A percentile compares a stretch with the other conserved stretches of the same genome.
Evolutionary conservation across 2,888 invertebrate species (phyloP).

Genomic region (Dendrolimus houi): DNA sequence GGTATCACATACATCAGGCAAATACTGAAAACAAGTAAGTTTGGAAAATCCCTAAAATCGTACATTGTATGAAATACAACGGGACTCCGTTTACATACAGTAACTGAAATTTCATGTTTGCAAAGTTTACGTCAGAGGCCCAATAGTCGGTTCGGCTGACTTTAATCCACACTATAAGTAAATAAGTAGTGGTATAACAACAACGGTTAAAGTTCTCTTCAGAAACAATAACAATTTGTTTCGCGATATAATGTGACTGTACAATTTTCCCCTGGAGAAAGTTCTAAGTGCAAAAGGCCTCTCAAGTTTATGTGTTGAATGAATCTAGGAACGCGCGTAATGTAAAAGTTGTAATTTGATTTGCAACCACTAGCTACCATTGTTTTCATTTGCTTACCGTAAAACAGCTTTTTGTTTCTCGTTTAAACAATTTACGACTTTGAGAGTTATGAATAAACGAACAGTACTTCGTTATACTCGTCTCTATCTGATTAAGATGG

Average conservation of each 20-base stretch:
- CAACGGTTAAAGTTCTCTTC: conserved; percentile 47
- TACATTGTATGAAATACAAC: too few relatives aligned
- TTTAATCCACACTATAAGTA: conserved; percentile 30
- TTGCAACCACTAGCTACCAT: conserved; percentile 48
- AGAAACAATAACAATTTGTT: conserved; percentile 60
- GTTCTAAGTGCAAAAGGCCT: conserved; percentile 63
- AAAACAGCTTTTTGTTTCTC: conserved; percentile 37
- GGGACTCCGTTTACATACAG: background rate
- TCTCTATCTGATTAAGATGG: conserved; percentile 12
- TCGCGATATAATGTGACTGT: conserved; percentile 51
- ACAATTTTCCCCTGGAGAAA: conserved; percentile 43
- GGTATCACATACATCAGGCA: too few relatives aligned
- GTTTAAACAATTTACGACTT: conserved; percentile 37
- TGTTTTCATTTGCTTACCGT: conserved; percentile 44
- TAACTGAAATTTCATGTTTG: conserved; percentile 14
- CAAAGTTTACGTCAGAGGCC: conserved; percentile 22
- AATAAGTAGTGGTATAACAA: background rate
- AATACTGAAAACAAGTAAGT: too few relatives aligned
- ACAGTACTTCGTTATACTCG: conserved; percentile 30
- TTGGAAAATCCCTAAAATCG: too few relatives aligned
- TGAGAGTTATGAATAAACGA: conserved; percentile 37
- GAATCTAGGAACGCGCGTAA: conserved; percentile 50
- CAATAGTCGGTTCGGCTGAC: conserved; percentile 34
- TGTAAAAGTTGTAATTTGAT: conserved; percentile 64
- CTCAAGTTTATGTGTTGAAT: conserved; percentile 58